Percentiles rank a stretch among this genome's conserved stretches.
phyloP scores from a whole-genome alignment of 2,113 vertebrate species.

The Pipra filicauda region DNA sequence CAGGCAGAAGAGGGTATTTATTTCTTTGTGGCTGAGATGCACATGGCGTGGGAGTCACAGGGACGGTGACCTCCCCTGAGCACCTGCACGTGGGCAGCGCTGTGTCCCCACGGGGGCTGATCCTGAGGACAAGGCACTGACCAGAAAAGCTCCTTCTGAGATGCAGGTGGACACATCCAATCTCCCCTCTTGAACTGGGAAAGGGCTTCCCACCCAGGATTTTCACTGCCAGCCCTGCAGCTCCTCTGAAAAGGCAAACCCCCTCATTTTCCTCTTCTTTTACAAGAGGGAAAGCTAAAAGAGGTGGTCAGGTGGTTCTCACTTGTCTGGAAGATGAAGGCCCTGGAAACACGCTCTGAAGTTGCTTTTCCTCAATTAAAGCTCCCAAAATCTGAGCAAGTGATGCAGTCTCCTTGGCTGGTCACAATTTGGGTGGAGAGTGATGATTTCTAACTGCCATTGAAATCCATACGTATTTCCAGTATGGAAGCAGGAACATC shows the following conservation, averaged over 20 bases:
- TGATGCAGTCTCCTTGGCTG: neutral
- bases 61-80: neutral
- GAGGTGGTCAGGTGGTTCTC: neutral
- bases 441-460: neutral
- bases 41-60: neutral
- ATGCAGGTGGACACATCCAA: fast-evolving
- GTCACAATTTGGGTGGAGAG: neutral
- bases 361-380: neutral
- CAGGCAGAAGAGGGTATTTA: conserved; percentile 56
- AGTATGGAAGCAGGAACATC: neutral
- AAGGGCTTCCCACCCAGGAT: neutral
- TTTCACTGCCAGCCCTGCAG: neutral
- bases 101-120: neutral
- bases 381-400: neutral
- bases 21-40: neutral
- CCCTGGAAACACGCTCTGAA: neutral
- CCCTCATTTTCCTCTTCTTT: neutral
- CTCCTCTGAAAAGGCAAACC: neutral
- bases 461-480: neutral
- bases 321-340: neutral
- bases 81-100: neutral
- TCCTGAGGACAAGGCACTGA: neutral
- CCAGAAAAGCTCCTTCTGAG: neutral
- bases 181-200: fast-evolving
- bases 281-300: neutral